Percentiles rank a stretch among this genome's conserved stretches.
Evolutionary conservation across 2,113 vertebrate genomes (phyloP).

Genomic region (Narcine bancroftii): DNA sequence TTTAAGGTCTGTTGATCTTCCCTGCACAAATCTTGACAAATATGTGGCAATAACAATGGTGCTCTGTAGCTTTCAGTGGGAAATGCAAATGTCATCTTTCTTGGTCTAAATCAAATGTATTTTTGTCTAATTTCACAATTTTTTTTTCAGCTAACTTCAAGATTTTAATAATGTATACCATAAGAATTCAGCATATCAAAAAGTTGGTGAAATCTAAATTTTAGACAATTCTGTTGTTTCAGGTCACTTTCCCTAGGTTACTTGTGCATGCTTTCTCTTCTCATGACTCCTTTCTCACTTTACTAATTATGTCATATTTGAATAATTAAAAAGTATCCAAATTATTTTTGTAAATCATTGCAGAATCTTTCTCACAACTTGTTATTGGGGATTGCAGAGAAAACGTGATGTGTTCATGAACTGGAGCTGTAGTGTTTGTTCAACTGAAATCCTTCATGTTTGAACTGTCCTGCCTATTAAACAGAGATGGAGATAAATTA

Average conservation of each 20-base stretch:
- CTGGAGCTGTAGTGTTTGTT: neutral
- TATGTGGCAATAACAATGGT: too few relatives aligned
- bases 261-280: neutral
- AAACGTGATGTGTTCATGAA: neutral
- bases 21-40: too few relatives aligned
- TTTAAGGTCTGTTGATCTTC: too few relatives aligned
- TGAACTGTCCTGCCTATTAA: neutral
- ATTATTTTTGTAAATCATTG: neutral
- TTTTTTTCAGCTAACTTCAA: too few relatives aligned
- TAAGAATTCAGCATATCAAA: too few relatives aligned
- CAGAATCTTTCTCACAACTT: neutral
- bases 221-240: neutral
- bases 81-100: too few relatives aligned
- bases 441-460: neutral
- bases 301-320: neutral
- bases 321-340: neutral
- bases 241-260: neutral
- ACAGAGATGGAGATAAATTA: neutral
- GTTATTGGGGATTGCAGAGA: neutral
- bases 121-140: too few relatives aligned
- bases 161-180: too few relatives aligned
- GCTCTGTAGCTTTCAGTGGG: too few relatives aligned
- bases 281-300: neutral
- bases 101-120: too few relatives aligned
- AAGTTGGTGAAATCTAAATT: too few relatives aligned